Evolutionary conservation across 2,113 vertebrate species (phyloP).

Genomic region (Picathartes gymnocephalus): DNA sequence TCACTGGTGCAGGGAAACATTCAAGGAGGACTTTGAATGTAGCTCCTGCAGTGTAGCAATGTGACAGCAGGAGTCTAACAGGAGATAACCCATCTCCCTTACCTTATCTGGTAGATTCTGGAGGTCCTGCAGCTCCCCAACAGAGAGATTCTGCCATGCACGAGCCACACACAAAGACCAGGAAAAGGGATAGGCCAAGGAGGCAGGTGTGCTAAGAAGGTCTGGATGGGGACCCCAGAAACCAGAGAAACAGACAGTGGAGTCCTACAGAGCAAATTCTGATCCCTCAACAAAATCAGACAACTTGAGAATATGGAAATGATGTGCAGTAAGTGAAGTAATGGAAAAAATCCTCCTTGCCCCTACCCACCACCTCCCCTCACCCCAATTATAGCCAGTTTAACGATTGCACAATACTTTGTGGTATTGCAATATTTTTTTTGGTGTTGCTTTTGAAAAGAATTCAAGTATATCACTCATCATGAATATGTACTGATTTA

Average conservation of each 20-base stretch:
- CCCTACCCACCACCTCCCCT: neutral
- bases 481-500: neutral
- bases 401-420: neutral
- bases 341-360: neutral
- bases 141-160: neutral
- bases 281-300: neutral
- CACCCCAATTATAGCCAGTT: neutral
- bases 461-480: neutral
- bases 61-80: neutral
- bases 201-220: neutral
- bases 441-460: neutral
- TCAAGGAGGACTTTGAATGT: neutral
- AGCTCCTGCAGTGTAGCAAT: neutral
- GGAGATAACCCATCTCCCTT: neutral
- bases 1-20: neutral
- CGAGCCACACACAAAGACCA: neutral
- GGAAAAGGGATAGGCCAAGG: neutral
- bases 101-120: neutral
- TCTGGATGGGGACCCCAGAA: rapidly evolving
- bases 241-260: neutral
- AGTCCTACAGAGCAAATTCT: neutral
- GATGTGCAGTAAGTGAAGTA: neutral
- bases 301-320: neutral
- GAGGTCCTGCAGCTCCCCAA: neutral
- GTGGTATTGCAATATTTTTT: neutral